Evolutionary conservation across 2,797 vertebrate species (phyloP).

Genomic region (Petrocephalus schoutedeni): DNA sequence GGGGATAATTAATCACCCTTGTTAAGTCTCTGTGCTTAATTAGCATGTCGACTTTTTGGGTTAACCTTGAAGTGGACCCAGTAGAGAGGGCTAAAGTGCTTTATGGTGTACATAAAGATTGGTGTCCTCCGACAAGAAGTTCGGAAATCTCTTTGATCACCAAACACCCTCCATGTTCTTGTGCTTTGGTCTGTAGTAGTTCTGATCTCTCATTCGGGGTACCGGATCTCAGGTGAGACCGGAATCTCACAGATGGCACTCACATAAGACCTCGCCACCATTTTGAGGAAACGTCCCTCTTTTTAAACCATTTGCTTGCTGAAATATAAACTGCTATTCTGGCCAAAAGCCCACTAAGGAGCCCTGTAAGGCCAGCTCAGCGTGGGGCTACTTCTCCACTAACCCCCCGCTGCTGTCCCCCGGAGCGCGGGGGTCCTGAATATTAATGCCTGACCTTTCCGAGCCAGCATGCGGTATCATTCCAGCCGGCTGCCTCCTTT

Average conservation of each 20-base stretch:
- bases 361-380: background rate
- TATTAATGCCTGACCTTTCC: constrained; percentile 30
- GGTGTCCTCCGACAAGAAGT: background rate
- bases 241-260: background rate
- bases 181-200: background rate
- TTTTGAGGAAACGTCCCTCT: background rate
- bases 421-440: background rate
- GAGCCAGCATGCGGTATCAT: background rate
- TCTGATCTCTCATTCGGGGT: background rate
- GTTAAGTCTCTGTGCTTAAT: constrained; percentile 19
- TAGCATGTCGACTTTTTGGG: background rate
- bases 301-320: background rate
- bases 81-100: background rate
- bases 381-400: background rate
- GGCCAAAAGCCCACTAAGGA: background rate
- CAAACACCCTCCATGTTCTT: background rate
- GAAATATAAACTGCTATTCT: background rate
- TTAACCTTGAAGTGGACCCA: background rate
- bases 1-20: background rate
- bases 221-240: background rate
- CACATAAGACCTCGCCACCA: background rate
- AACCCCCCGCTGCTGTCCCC: background rate
- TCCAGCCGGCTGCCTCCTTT: background rate
- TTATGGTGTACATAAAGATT: background rate
- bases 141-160: background rate